Base-by-base conservation (phyloP, 2,113 vertebrate species). In the Myotis yumanensis region DNA sequence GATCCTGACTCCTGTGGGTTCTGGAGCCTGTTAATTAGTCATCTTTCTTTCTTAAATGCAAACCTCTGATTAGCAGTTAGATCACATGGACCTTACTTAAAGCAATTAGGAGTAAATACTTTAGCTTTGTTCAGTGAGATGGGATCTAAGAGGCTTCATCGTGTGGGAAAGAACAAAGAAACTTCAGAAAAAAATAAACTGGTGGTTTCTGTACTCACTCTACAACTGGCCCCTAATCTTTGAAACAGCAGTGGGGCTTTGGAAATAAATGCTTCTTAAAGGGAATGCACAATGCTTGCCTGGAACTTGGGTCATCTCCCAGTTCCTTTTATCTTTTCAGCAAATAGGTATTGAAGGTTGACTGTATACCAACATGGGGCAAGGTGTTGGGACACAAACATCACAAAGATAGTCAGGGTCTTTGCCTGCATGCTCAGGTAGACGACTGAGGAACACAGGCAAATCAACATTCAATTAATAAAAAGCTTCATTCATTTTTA, bases 11-110 rank as follows among this genome's bases (percentile, higher is more conserved):
- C 96, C 75, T 94, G 81, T 90, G 76, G n/a, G 90, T 96, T 95
- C 94, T 23, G 18, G 28, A 46, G 76, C 82, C 75, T 10, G 11
- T 96, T 96, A 90, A 98, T 97, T 97, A 98, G 96, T 68, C 94
- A 96, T 97, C 97, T 98, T 97, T 97, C 94, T 96, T 97, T 96
- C 97, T 98, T 98, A 98, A 97, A 97, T 88, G 51, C 90, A 97
- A 94, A 95, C 95, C 96, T 97, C 97, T 97, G 97, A 98, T 98
- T 97, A 97, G 96, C 96, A 93, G 97, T 97, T 97, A 98, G 96
- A 97, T 97, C 95, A 95, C 94, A 96, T 1, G 17, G 95, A 80
- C 91, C 96, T 97, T 97, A 94, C 96, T 98, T 96, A 96, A 93
- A 95, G 97, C 95, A 97, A 97, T 98, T 98, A 98, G 94, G 94